Base-by-base conservation (phyloP, 2,888 invertebrate species). In the Lampropteryx suffumata region DNA sequence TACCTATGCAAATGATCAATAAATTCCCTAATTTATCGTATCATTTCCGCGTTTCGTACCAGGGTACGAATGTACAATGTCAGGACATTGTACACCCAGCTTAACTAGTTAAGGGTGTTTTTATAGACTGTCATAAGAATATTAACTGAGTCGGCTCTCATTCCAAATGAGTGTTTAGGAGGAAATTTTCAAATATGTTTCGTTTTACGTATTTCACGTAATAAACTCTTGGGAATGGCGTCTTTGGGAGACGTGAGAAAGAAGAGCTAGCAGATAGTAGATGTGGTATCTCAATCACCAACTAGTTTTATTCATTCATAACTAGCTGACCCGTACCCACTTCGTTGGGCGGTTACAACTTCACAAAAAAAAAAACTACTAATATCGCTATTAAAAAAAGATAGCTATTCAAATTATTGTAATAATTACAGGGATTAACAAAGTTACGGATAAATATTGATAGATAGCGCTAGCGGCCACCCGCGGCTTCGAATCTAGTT, bases 211-310 rank as follows among this genome's bases (percentile, higher is more conserved):
- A 76, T 77, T 79, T 77, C 69, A 62, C 68, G 76, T 70, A 74
- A 78, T 82, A 82, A 82, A 83, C 67, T 77, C 68, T 69, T 61
- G 65, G 68, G 65, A 73, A 76, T 73, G 70, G 71, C 71, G 59
- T 76, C 75, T 69, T 71, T 57, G 59, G 58, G 66, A 50, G 29
- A 30, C 26, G 29, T 34, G 39, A 29, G 10, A 11, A 27, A 7
- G 24, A 28, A 10, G 29, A 26, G 0, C 3, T 9, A 11, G 4
- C 12, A 5, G 0, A 0, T 34, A 28, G 35, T 24, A n/a, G 43
- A 44, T 44, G 29, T 4, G 50, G 37, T 14, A 39, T 29, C 10
- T 29, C 1, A 36, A 9, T 6, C 4, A 2, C 29, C 5, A 11
- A 29, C 29, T 24, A 5, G 2, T 21, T 7, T 24, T 24, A 1